Conservation (phyloP, 2,888 invertebrate species). For the Phoenoteleia sp. region DNA sequence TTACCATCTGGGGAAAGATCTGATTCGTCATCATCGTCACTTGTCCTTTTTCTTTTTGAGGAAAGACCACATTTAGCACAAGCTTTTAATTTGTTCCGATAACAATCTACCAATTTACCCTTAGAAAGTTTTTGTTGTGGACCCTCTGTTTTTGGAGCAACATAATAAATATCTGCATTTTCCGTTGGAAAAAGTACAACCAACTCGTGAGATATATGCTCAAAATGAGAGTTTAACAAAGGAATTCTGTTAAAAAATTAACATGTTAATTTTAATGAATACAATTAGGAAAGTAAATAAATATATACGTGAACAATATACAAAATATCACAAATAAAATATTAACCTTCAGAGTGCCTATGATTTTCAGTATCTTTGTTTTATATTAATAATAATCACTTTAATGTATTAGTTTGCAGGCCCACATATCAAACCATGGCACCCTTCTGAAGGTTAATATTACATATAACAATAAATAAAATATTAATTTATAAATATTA, state of each 20-base stretch:
- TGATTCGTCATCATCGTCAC: not conserved
- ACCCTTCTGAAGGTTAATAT: too few species aligned
- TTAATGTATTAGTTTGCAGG: too few species aligned
- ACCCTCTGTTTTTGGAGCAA: constrained; percentile 48
- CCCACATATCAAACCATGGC: too few species aligned
- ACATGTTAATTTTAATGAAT: too few species aligned
- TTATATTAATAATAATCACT: too few species aligned
- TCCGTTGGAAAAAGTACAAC: constrained; percentile 44
- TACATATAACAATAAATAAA: not conserved
- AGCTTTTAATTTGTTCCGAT: constrained; percentile 46
- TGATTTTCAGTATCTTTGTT: too few species aligned
- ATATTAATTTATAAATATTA: too few species aligned
- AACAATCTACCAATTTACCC: constrained; percentile 49
- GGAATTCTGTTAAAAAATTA: not conserved
- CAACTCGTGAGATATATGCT: constrained; percentile 31
- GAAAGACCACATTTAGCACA: constrained; percentile 10
- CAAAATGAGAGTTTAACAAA: constrained; percentile 11
- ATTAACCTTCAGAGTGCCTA: too few species aligned
- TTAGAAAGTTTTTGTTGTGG: constrained; percentile 51
- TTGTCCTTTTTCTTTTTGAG: constrained; percentile 7
- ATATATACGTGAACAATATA: too few species aligned
- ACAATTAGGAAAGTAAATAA: too few species aligned
- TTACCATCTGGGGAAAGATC: not conserved
- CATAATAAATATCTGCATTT: constrained; percentile 34
- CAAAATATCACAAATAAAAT: too few species aligned